Percentiles rank a stretch among this genome's conserved stretches.
These are phyloP conservation scores for Athene cunicularia DNA, from an alignment of 2,113 vertebrate species.

Conservation along the genomic window DNA sequence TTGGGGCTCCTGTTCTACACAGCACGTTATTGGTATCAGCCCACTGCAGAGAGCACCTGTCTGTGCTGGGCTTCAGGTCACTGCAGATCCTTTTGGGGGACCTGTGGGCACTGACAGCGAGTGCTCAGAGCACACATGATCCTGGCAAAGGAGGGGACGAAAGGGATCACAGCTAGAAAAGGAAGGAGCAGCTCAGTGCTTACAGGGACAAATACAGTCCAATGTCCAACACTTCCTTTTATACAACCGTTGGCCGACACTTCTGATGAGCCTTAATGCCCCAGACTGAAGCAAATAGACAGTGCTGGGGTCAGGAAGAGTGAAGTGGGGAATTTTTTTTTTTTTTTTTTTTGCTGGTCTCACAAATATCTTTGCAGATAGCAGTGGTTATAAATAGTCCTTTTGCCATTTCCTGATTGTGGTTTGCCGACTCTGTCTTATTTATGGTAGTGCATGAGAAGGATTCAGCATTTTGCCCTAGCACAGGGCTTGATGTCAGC, in stretches of 20 bases:
- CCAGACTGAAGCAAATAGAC: background rate
- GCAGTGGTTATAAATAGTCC: constrained; percentile 12
- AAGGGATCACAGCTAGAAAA: background rate
- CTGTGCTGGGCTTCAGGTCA: background rate
- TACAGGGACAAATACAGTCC: background rate
- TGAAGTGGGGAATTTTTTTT: background rate
- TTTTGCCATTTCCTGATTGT: constrained; percentile 22
- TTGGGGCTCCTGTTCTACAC: background rate
- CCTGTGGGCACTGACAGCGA: accelerated
- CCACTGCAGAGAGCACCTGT: accelerated
- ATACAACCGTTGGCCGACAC: background rate
- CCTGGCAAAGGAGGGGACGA: accelerated
- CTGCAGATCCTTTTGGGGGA: too few species aligned
- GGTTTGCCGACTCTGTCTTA: background rate
- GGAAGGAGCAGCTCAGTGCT: background rate
- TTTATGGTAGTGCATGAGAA: background rate
- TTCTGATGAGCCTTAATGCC: constrained; percentile 7
- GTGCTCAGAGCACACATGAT: accelerated
- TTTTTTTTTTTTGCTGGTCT: background rate
- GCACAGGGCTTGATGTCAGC: accelerated
- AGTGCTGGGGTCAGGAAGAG: background rate
- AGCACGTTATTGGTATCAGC: background rate
- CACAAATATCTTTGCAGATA: constrained; percentile 38
- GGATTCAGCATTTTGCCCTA: accelerated
- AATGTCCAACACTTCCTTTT: background rate